Evolutionary conservation across 1,140 invertebrate genomes (phyloP), one percentile per base, ranked within the genome.

Genomic region (Mycetomoellerius zeteki): DNA sequence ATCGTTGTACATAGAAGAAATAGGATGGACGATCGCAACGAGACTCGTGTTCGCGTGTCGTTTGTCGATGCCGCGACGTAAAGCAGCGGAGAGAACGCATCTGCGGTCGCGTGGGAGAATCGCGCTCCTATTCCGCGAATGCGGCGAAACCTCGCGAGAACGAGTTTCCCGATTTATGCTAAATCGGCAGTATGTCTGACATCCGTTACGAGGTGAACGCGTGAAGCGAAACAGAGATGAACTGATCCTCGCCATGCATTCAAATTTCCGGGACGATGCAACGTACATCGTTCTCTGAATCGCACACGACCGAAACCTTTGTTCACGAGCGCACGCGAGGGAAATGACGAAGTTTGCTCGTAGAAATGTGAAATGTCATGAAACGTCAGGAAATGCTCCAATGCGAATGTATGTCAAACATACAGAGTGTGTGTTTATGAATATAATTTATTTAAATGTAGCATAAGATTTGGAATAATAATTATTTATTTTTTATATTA

Each of bases 41-140:
- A 80, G 30, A 19, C 58, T 30, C 6, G 54, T 56, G 56, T 73
- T 69, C 71, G n/a, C 27, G 54, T 19, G 33, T 85, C 76, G 73
- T 86, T 88, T 76, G 85, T 84, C 69, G 72, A 43, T 56, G 81
- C 77, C 65, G 76, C 84, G 27, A 60, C 24, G 58, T 89, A 69
- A 89, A 71, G 52, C 62, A 54, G 37, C 88, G 30, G 6, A 16
- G 33, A 85, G 19, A 62, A 81, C 86, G 54, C 87, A 90, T 87
- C 72, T 86, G 19, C 56, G 64, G 54, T 67, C 82, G 82, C 91
- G 91, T 91, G 90, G 88, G 90, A 91, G 91, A 78, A 91, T 88
- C 81, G 81, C 84, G 86, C 84, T 90, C 91, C 56, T 88, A 88
- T 91, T 91, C 24, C 67, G 58, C 52, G 24, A 21, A 50, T 52